A percentile compares a stretch with the other conserved stretches of the same genome.
Evolutionary conservation across 2,113 vertebrate species (phyloP).

Genomic region (Tachycineta bicolor): DNA sequence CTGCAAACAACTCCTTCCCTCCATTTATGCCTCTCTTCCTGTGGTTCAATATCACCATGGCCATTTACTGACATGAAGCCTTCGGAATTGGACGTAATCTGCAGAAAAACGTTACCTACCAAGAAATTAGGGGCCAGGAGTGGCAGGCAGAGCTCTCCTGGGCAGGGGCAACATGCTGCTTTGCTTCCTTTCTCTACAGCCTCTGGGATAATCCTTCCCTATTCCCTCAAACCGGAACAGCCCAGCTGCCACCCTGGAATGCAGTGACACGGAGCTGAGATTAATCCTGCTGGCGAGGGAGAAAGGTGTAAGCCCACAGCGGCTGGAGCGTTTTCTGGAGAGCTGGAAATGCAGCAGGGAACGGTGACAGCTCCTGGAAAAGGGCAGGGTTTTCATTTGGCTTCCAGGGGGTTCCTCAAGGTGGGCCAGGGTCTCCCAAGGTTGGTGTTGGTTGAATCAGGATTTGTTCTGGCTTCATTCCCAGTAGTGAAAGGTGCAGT

Average conservation of each 20-base stretch:
- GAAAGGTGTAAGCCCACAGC: background rate
- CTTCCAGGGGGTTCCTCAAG: background rate
- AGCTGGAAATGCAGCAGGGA: background rate
- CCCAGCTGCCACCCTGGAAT: background rate
- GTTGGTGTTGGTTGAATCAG: background rate
- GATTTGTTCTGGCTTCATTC: slow-evolving; percentile 29
- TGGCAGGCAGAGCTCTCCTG: background rate
- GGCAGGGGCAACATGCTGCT: background rate
- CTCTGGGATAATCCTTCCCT: background rate
- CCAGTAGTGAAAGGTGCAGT: background rate
- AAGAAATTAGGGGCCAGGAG: background rate
- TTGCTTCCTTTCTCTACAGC: background rate
- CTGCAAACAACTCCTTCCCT: background rate
- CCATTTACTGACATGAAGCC: background rate
- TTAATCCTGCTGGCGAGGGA: background rate
- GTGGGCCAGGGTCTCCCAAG: background rate
- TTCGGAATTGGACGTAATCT: background rate
- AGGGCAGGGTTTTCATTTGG: background rate
- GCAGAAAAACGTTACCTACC: background rate
- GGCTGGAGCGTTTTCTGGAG: background rate
- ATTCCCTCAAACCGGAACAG: fast-evolving
- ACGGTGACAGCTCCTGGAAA: background rate
- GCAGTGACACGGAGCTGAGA: background rate
- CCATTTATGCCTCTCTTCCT: background rate
- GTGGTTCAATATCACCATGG: fast-evolving